Percentiles rank a stretch among this genome's conserved stretches.
Evolutionary conservation across 2,797 vertebrate species (phyloP).

Genomic region (Furcifer pardalis): DNA sequence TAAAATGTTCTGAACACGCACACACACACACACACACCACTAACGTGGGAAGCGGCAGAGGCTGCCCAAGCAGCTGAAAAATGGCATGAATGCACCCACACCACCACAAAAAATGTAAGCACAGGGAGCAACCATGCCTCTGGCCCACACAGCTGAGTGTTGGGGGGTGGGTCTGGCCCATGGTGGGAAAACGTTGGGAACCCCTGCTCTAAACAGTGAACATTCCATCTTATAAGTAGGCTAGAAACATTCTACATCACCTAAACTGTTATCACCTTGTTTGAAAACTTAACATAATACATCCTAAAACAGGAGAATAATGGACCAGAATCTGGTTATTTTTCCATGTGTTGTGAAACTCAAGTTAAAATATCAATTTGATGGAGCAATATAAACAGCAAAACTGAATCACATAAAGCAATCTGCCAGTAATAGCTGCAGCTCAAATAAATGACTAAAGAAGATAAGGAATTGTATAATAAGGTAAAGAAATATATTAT

Average conservation of each 20-base stretch:
- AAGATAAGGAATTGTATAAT: background rate
- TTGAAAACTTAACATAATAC: background rate
- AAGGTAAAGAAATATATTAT: conserved; percentile 27
- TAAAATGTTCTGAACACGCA: too few relatives aligned
- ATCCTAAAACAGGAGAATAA: background rate
- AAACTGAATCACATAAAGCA: background rate
- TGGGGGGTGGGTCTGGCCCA: too few relatives aligned
- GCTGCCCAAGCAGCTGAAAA: too few relatives aligned
- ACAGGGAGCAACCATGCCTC: too few relatives aligned
- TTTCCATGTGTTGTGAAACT: background rate
- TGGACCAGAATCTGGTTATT: background rate
- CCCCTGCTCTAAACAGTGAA: too few relatives aligned
- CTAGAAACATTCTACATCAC: background rate
- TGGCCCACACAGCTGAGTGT: too few relatives aligned
- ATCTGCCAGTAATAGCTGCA: background rate
- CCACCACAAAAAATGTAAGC: too few relatives aligned
- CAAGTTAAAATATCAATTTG: background rate
- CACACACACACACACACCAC: too few relatives aligned
- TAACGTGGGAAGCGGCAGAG: too few relatives aligned
- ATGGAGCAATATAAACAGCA: background rate
- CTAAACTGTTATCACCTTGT: background rate
- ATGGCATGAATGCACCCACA: too few relatives aligned
- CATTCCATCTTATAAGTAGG: background rate
- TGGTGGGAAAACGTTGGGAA: too few relatives aligned
- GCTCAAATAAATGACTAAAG: background rate